Percentiles rank a stretch among this genome's conserved stretches.
Evolutionary conservation across 2,797 vertebrate genomes (phyloP).

Genomic region (Typhlichthys subterraneus): DNA sequence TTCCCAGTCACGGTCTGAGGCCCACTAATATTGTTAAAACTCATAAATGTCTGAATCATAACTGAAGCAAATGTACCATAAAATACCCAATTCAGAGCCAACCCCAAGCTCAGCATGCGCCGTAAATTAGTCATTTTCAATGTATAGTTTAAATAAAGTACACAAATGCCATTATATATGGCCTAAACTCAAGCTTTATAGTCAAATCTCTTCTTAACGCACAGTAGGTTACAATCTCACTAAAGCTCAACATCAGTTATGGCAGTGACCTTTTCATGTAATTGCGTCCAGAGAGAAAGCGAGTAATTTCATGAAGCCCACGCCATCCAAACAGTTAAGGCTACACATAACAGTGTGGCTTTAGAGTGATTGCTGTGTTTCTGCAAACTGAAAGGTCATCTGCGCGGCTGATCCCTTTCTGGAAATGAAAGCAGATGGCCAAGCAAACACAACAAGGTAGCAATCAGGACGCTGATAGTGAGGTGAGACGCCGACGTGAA

Average conservation of each 20-base stretch:
- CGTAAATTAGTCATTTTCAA: conserved; percentile 45
- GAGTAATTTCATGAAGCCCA: conserved; percentile 65
- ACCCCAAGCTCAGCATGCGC: conserved; percentile 41
- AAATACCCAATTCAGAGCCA: conserved; percentile 57
- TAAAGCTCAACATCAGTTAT: conserved; percentile 63
- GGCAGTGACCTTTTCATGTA: conserved; percentile 69
- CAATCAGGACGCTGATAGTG: conserved; percentile 60
- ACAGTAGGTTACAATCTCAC: conserved; percentile 57
- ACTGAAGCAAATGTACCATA: conserved; percentile 57
- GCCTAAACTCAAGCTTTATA: conserved; percentile 43
- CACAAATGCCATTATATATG: conserved; percentile 47
- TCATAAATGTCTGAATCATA: conserved; percentile 62
- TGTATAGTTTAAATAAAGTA: neutral
- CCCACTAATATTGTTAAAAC: conserved; percentile 60
- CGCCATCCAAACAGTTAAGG: conserved; percentile 64
- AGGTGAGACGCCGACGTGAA: conserved; percentile 34
- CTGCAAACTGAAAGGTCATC: conserved; percentile 66
- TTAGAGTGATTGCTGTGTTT: conserved; percentile 61
- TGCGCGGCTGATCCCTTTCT: conserved; percentile 24
- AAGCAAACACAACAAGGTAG: conserved; percentile 59
- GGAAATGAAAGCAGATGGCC: conserved; percentile 44
- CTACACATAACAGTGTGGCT: conserved; percentile 59
- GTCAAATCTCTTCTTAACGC: conserved; percentile 47
- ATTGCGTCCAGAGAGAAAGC: conserved; percentile 61
- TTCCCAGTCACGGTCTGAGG: conserved; percentile 48